These are phyloP conservation scores for Diorhabda elongata DNA, from an alignment of 1,140 invertebrate genomes.

Conservation along the genomic window DNA sequence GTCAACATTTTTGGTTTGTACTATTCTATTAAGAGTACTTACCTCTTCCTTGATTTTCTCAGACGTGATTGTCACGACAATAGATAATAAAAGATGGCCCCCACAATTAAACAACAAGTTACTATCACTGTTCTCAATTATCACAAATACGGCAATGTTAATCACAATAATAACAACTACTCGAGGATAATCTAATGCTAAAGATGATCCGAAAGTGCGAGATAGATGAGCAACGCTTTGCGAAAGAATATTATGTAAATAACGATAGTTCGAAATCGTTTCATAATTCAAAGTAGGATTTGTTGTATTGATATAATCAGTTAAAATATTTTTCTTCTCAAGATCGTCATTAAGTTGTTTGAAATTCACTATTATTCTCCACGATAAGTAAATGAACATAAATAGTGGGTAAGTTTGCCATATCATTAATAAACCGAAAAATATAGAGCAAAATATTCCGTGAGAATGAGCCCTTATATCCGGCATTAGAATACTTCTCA, in stretches of 20 bases:
- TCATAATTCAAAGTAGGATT: slow-evolving; percentile 15
- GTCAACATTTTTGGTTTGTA: too few relatives aligned
- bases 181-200: slow-evolving; percentile 26
- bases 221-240: slow-evolving; percentile 24
- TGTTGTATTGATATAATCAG: slow-evolving; percentile 7
- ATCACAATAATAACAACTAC: slow-evolving; percentile 23
- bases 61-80: neutral
- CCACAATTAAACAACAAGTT: slow-evolving; percentile 16
- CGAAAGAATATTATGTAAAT: slow-evolving; percentile 27
- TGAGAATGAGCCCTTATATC: neutral
- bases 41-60: slow-evolving; percentile 14
- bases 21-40: neutral
- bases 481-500: slow-evolving; percentile 10
- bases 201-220: slow-evolving; percentile 23
- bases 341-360: slow-evolving; percentile 26
- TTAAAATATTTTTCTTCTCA: slow-evolving; percentile 4
- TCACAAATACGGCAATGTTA: slow-evolving; percentile 19
- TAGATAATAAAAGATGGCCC: slow-evolving; percentile 1
- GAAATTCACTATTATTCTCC: slow-evolving; percentile 25
- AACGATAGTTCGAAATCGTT: slow-evolving; percentile 20
- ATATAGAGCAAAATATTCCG: neutral
- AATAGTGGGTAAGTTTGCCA: slow-evolving; percentile 27
- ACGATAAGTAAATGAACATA: slow-evolving; percentile 27
- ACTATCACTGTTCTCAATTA: neutral
- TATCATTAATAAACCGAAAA: slow-evolving; percentile 21